These are phyloP conservation scores for Gymnogyps californianus DNA, from an alignment of 2,113 vertebrate genomes.

Conservation along the genomic window DNA sequence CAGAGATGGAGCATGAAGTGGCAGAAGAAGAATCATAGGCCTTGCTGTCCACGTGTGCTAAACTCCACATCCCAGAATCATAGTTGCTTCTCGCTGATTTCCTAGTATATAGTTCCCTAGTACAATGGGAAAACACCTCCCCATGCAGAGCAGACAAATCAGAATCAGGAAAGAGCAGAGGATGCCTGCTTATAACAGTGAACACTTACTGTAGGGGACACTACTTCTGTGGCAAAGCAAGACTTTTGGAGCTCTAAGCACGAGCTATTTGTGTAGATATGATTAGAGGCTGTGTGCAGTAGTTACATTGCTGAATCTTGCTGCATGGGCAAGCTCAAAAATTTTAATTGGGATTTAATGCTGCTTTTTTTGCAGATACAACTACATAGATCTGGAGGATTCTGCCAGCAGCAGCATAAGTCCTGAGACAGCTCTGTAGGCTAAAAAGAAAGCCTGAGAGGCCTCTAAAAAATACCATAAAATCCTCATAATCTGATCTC, in stretches of 20 bases:
- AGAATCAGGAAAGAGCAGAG: neutral
- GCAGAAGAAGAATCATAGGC: neutral
- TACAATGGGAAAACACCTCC: neutral
- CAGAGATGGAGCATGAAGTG: neutral
- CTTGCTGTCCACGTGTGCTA: neutral
- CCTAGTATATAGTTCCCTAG: neutral
- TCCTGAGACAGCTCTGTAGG: neutral
- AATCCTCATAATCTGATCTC: neutral
- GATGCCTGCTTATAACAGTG: neutral
- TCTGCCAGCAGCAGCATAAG: neutral
- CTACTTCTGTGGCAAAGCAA: neutral
- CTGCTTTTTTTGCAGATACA: neutral
- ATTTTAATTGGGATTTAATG: slow-evolving; percentile 23
- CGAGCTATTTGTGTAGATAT: neutral
- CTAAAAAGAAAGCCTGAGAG: neutral
- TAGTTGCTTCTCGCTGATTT: neutral
- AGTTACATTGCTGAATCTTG: neutral
- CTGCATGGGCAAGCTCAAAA: neutral
- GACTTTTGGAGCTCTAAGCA: neutral
- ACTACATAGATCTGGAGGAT: neutral
- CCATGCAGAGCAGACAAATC: neutral
- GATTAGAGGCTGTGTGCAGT: neutral
- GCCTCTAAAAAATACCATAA: neutral
- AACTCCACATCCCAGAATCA: neutral
- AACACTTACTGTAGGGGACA: neutral